Evolutionary conservation across 2,888 invertebrate species (phyloP).

Genomic region (Drosophila picticornis): DNA sequence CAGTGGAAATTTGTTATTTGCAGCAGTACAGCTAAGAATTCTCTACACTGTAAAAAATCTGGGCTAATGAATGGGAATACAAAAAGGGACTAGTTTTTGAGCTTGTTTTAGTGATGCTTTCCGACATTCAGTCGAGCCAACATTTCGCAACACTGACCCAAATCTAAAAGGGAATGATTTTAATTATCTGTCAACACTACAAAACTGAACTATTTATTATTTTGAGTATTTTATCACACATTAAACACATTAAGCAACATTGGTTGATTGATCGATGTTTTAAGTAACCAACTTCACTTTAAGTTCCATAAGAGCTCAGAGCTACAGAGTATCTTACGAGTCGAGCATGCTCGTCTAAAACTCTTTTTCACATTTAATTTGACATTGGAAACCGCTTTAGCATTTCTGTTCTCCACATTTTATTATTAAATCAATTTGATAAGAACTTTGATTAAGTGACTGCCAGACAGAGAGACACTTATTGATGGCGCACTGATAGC

Average conservation of each 20-base stretch:
- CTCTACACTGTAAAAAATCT: not conserved
- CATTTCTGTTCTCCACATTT: not conserved
- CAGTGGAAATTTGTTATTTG: not conserved
- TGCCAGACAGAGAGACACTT: constrained; percentile 56
- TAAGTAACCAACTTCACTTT: not conserved
- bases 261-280: too few relatives aligned
- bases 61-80: not conserved
- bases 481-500: constrained; percentile 58
- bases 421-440: constrained; percentile 35
- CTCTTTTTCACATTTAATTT: not conserved
- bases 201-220: too few relatives aligned
- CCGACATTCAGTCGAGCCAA: not conserved
- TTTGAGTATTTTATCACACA: too few relatives aligned
- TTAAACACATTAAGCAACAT: not conserved
- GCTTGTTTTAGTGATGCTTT: not conserved
- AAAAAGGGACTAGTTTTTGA: not conserved
- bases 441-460: constrained; percentile 62
- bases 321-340: not conserved
- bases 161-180: not conserved
- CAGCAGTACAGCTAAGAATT: not conserved
- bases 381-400: not conserved
- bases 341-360: not conserved
- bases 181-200: not conserved
- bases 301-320: too few relatives aligned
- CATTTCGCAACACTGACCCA: not conserved